Percentiles rank a stretch among this genome's conserved stretches.
Evolutionary conservation across 2,113 vertebrate species (phyloP).

Genomic region (Triplophysa siluroides): DNA sequence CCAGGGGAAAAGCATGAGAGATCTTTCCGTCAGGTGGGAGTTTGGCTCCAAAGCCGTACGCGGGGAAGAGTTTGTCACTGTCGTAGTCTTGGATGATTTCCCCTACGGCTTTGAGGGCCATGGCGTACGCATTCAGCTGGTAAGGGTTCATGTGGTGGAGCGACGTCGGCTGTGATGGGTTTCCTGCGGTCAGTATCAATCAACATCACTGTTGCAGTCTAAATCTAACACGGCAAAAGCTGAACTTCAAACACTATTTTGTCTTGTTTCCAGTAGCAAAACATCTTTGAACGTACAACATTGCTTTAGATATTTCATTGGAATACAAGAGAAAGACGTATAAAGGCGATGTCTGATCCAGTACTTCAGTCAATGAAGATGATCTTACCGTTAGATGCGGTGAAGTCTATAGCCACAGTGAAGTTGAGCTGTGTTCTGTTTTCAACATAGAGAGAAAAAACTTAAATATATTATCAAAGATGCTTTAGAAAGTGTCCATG

Average conservation of each 20-base stretch:
- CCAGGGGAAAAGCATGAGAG: conserved; percentile 96
- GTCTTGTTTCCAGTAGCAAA: too few relatives aligned
- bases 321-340: too few relatives aligned
- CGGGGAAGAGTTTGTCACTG: conserved; percentile 98
- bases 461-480: too few relatives aligned
- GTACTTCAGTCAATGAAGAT: not conserved
- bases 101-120: conserved; percentile 96
- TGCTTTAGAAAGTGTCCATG: too few relatives aligned
- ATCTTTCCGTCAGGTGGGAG: conserved; percentile 94
- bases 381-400: conserved; percentile 94
- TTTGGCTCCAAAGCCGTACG: conserved; percentile 96
- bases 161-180: conserved; percentile 94
- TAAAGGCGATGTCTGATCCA: not conserved
- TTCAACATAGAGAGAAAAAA: not conserved
- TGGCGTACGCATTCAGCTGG: conserved; percentile 97
- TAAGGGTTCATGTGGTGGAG: conserved; percentile 97
- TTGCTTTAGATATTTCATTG: too few relatives aligned
- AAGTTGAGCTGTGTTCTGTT: conserved; percentile 96
- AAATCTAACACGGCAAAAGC: not conserved
- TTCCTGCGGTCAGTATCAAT: conserved; percentile 72
- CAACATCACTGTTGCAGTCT: not conserved
- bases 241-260: too few relatives aligned
- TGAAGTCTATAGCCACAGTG: conserved; percentile 98
- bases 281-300: too few relatives aligned
- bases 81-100: conserved; percentile 99